Evolutionary conservation across 2,797 vertebrate species (phyloP), one percentile per base, ranked within the genome.

Genomic region (Austrolebias charrua): DNA sequence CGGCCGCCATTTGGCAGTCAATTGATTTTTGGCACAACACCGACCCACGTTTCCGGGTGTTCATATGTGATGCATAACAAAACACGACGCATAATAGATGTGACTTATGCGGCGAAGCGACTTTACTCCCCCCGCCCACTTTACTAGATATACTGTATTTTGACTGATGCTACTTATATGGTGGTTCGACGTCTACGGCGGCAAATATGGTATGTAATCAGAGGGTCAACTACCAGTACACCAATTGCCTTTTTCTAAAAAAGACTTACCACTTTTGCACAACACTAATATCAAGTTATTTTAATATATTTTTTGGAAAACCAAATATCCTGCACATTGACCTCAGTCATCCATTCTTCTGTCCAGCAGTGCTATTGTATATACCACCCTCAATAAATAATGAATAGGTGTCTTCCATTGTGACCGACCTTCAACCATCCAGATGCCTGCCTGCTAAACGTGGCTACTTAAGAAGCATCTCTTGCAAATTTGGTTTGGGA

Each of bases 401-500:
- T 3, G 24, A 28, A 6, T 24, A 19, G 19, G 20, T 45, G 35
- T 48, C 33, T 38, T 54, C 24, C 19, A 35, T 59, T 54, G 47
- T 48, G 20, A 80, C 57, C 4, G 59, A 85, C 82, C 83, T 85
- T 86, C 78, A 84, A 54, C 40, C 74, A 83, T 65, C 73, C 72
- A 75, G 77, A 65, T 15, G 7, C 55, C 70, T 43, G 68, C 55
- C 71, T 38, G 53, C 55, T 53, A 77, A 80, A 56, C 50, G 24
- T 11, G 1, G 20, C 51, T 45, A 38, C 60, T 80, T 75, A 73
- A 75, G 73, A 69, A 83, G 73, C 66, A 48, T 78, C 60, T 72
- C 51, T 42, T 64, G 70, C 75, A 76, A 85, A 81, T 83, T 77
- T 69, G 59, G 75, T 89, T 90, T 87, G 66, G 81, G 60, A 73